These are phyloP conservation scores for Cebus imitator DNA, from an alignment of 2,113 vertebrate species.

Conservation along the genomic window DNA sequence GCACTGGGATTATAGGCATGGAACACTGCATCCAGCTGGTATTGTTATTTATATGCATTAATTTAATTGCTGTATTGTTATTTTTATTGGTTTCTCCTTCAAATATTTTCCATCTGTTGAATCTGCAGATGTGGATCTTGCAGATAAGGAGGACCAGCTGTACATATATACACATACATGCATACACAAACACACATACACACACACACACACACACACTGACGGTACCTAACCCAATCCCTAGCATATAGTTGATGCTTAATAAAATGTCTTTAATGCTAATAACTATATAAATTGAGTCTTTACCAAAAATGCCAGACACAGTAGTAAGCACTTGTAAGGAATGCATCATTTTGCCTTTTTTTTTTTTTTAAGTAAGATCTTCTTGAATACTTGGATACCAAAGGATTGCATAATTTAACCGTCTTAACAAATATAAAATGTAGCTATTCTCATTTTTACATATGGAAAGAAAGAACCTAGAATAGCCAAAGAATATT, in stretches of 20 bases:
- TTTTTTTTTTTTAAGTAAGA: too few relatives aligned
- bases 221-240: neutral
- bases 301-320: neutral
- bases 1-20: too few relatives aligned
- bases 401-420: neutral
- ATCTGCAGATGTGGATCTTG: too few relatives aligned
- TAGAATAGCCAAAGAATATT: neutral
- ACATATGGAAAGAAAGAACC: neutral
- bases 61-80: neutral
- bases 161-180: neutral
- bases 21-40: neutral
- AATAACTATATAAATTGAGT: neutral
- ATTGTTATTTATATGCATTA: neutral
- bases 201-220: too few relatives aligned
- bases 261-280: neutral
- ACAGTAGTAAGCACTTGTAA: neutral
- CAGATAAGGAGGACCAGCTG: neutral
- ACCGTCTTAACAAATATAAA: neutral
- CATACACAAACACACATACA: neutral
- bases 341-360: neutral
- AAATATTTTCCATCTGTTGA: neutral
- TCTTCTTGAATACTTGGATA: too few relatives aligned
- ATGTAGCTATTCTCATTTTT: neutral
- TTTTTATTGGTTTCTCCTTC: neutral
- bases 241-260: neutral